These are phyloP conservation scores for Anabas testudineus DNA, from an alignment of 2,797 vertebrate genomes.

Conservation along the genomic window DNA sequence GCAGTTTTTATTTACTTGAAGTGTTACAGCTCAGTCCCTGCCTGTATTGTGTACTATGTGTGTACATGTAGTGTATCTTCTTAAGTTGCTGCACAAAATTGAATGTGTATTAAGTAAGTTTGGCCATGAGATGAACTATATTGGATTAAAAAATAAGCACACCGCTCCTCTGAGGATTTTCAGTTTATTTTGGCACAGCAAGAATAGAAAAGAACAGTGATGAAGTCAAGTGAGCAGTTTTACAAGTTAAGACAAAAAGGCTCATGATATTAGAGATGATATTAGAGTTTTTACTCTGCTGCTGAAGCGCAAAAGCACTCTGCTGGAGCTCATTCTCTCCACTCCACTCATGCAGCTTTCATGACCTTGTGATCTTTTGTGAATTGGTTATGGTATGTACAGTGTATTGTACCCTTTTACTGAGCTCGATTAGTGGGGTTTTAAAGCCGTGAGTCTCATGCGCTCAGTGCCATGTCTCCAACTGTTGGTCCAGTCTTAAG, in stretches of 20 bases:
- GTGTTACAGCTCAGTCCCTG: conserved; percentile 7
- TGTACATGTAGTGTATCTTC: conserved; percentile 5
- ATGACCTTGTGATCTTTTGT: conserved; percentile 33
- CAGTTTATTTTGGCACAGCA: conserved; percentile 77
- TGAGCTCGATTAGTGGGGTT: conserved; percentile 60
- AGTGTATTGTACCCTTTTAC: conserved; percentile 52
- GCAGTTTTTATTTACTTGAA: conserved; percentile 17
- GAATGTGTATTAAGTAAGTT: conserved; percentile 59
- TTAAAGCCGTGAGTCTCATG: conserved; percentile 47
- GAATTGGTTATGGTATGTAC: conserved; percentile 53
- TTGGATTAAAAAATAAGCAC: conserved; percentile 64
- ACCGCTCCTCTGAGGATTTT: conserved; percentile 69
- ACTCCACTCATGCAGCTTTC: conserved; percentile 64
- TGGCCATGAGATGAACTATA: conserved; percentile 61
- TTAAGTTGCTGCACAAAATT: conserved; percentile 10
- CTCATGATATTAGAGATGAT: conserved; percentile 16
- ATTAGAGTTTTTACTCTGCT: conserved; percentile 51
- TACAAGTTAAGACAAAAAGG: conserved; percentile 54
- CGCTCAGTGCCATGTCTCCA: conserved; percentile 57
- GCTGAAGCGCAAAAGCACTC: conserved; percentile 53
- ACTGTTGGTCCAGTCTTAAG: conserved; percentile 75
- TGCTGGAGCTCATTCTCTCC: conserved; percentile 51
- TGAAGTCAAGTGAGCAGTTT: conserved; percentile 76
- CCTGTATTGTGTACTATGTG: neutral
- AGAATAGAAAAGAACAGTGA: conserved; percentile 71